Conservation (phyloP, 2,888 invertebrate species). For the Drosophila formosana region DNA sequence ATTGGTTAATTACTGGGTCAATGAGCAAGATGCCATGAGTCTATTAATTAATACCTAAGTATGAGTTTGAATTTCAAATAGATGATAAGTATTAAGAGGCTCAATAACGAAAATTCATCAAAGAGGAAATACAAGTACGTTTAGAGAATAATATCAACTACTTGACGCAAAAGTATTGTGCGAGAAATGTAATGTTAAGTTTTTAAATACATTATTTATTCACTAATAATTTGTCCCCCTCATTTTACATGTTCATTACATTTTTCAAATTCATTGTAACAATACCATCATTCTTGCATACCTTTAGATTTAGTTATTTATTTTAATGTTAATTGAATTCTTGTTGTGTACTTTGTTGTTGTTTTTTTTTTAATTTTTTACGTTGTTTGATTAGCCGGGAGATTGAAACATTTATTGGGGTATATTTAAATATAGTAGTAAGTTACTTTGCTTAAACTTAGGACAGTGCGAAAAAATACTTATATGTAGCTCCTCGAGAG, state of each 20-base stretch:
- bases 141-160: background rate
- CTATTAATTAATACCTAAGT: background rate
- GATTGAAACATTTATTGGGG: slow-evolving; percentile 11
- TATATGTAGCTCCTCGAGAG: slow-evolving; percentile 16
- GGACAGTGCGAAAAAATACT: slow-evolving; percentile 30
- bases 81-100: slow-evolving; percentile 1
- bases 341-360: slow-evolving; percentile 9
- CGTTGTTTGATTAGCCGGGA: slow-evolving; percentile 9
- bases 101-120: background rate
- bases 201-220: slow-evolving; percentile 74
- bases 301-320: slow-evolving; percentile 8
- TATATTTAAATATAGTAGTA: slow-evolving; percentile 23
- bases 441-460: slow-evolving; percentile 31
- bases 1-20: slow-evolving; percentile 42
- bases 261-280: slow-evolving; percentile 51
- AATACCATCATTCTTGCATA: slow-evolving; percentile 42
- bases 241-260: slow-evolving; percentile 52
- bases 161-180: background rate
- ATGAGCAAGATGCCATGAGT: background rate
- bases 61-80: slow-evolving; percentile 7
- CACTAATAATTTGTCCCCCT: slow-evolving; percentile 58
- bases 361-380: slow-evolving; percentile 12
- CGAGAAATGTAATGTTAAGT: slow-evolving; percentile 6
- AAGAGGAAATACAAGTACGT: background rate
- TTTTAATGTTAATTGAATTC: slow-evolving; percentile 11